These are phyloP conservation scores for Chlorodrepanis virens DNA, from an alignment of 2,113 vertebrate genomes.

Conservation along the genomic window DNA sequence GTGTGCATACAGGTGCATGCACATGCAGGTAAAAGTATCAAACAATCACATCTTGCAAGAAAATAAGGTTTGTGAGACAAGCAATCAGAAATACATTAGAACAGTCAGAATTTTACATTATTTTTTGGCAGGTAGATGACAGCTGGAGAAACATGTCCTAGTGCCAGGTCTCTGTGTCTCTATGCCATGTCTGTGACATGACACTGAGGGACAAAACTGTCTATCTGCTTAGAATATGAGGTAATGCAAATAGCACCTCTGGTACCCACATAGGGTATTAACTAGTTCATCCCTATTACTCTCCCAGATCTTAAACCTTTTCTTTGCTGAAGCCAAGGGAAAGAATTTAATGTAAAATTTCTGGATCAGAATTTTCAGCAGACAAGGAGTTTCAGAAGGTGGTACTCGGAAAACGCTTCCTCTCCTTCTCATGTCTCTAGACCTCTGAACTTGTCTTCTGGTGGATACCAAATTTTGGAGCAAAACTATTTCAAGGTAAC, in stretches of 20 bases:
- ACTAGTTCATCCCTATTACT: not conserved
- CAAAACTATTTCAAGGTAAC: not conserved
- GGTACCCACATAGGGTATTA: not conserved
- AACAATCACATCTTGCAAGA: rapidly evolving
- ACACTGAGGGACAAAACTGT: not conserved
- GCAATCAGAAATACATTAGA: not conserved
- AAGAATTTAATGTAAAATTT: not conserved
- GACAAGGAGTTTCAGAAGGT: not conserved
- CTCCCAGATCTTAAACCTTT: not conserved
- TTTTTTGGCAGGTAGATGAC: not conserved
- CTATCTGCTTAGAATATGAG: not conserved
- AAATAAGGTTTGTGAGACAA: not conserved
- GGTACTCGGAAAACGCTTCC: not conserved
- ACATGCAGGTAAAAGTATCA: not conserved
- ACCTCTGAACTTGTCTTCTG: not conserved
- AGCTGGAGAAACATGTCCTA: not conserved
- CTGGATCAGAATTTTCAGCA: not conserved
- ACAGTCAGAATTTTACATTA: not conserved
- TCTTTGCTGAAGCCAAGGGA: not conserved
- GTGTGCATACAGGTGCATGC: not conserved
- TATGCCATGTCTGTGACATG: not conserved
- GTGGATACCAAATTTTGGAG: not conserved
- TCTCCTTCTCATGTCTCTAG: not conserved
- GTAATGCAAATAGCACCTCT: not conserved
- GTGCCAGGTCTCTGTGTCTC: not conserved